Percentiles rank a stretch among this genome's conserved stretches.
These are phyloP conservation scores for Melanostigma gelatinosum DNA, from an alignment of 2,113 vertebrate genomes.

Conservation along the genomic window DNA sequence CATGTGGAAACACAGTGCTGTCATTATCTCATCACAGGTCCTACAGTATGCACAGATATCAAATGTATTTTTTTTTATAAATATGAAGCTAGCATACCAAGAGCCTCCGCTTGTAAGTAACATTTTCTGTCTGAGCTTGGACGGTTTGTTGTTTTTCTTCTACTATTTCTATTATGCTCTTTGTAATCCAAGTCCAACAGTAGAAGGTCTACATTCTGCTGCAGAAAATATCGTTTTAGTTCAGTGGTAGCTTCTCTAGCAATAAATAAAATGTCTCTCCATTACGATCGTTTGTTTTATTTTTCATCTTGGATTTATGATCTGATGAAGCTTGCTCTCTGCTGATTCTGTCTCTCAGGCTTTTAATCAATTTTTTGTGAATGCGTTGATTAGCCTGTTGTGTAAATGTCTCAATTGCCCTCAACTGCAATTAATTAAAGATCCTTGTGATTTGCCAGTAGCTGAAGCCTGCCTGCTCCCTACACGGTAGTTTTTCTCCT, in stretches of 20 bases:
- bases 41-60: neutral
- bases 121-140: neutral
- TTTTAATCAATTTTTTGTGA: neutral
- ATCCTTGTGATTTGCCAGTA: conserved; percentile 4
- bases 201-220: conserved; percentile 1
- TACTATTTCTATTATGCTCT: neutral
- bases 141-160: neutral
- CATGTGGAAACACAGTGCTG: neutral
- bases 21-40: neutral
- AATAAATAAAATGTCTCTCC: neutral
- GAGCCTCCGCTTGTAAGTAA: neutral
- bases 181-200: neutral
- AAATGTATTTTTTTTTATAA: neutral
- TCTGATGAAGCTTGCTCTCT: neutral
- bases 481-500: too few species aligned
- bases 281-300: neutral
- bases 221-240: neutral
- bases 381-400: conserved; percentile 40
- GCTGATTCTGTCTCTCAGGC: too few species aligned
- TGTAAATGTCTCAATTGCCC: neutral
- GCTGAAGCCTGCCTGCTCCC: too few species aligned
- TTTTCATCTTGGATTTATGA: conserved; percentile 13
- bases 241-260: neutral
- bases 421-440: conserved; percentile 29
- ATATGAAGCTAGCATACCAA: neutral